Evolutionary conservation across 2,113 vertebrate species (phyloP).

Genomic region (Ancistrus triradiatus): DNA sequence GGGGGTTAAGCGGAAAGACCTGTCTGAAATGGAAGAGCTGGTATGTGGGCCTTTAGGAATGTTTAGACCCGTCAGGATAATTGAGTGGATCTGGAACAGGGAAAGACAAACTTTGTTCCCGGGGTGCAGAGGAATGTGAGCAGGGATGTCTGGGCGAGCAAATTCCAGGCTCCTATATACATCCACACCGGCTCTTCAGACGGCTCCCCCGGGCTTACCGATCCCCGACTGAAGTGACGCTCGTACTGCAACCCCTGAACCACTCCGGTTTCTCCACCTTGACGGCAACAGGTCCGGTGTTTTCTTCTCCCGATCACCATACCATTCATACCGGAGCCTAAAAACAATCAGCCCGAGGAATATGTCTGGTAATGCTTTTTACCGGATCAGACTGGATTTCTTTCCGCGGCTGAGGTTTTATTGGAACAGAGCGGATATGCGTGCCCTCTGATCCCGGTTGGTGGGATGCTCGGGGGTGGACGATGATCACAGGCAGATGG

Average conservation of each 20-base stretch:
- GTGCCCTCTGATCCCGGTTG: slow-evolving; percentile 2
- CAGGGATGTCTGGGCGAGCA: slow-evolving; percentile 69
- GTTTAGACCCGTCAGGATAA: slow-evolving; percentile 71
- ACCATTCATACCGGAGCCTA: not conserved
- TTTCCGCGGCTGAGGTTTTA: slow-evolving; percentile 5
- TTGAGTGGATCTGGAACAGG: slow-evolving; percentile 78
- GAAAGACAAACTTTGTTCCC: slow-evolving; percentile 71
- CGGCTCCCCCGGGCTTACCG: too few species aligned
- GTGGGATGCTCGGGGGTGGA: not conserved
- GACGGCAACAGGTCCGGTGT: not conserved
- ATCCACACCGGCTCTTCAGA: too few species aligned
- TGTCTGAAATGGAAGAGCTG: slow-evolving; percentile 59
- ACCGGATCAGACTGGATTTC: not conserved
- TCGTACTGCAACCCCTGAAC: not conserved
- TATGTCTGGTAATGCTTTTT: slow-evolving; percentile 1
- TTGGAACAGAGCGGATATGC: slow-evolving; percentile 1
- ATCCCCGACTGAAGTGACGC: not conserved
- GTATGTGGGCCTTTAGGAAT: slow-evolving; percentile 72
- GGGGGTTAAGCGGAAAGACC: slow-evolving; percentile 52
- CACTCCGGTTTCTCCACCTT: not conserved
- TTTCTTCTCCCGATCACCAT: not conserved
- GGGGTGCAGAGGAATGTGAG: slow-evolving; percentile 68
- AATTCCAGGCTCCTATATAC: too few species aligned
- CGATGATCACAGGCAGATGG: not conserved
- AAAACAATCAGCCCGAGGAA: slow-evolving; percentile 9